These are phyloP conservation scores for Heterotis niloticus DNA, from an alignment of 2,113 vertebrate species.

Conservation along the genomic window DNA sequence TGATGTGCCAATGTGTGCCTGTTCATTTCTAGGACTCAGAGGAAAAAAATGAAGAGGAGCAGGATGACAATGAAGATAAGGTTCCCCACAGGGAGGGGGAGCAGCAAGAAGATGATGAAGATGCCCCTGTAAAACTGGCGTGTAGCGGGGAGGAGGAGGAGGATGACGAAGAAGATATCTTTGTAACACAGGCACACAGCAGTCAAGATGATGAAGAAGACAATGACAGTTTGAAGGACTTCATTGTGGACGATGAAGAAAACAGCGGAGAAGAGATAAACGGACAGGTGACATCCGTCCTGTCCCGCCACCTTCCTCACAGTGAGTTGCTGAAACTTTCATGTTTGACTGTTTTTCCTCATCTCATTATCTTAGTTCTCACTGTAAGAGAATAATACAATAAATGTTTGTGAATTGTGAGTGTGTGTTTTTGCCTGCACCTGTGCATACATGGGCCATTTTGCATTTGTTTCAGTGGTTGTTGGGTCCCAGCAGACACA, in stretches of 20 bases:
- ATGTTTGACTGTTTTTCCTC: background rate
- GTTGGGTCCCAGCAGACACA: slow-evolving; percentile 61
- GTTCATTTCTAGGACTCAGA: slow-evolving; percentile 24
- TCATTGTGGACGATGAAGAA: slow-evolving; percentile 46
- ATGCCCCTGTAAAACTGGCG: background rate
- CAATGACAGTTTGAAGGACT: slow-evolving; percentile 49
- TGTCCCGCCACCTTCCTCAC: slow-evolving; percentile 41
- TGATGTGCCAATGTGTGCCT: background rate
- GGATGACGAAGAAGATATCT: slow-evolving; percentile 26
- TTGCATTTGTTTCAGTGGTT: slow-evolving; percentile 56
- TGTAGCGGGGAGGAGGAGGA: slow-evolving; percentile 36
- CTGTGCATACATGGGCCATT: background rate
- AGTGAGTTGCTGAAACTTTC: slow-evolving; percentile 29
- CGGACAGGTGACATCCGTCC: slow-evolving; percentile 26
- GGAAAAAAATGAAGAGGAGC: slow-evolving; percentile 27
- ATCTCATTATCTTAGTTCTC: too few relatives aligned
- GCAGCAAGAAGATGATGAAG: slow-evolving; percentile 14
- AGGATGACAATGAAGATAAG: background rate
- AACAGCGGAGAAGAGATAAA: slow-evolving; percentile 21
- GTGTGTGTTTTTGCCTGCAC: background rate
- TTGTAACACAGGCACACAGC: slow-evolving; percentile 34
- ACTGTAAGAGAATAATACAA: too few relatives aligned
- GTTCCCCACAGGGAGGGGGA: background rate
- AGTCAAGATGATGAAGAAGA: slow-evolving; percentile 36
- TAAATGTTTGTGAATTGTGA: too few relatives aligned